Percentiles rank a stretch among this genome's conserved stretches.
These are phyloP conservation scores for Pipa parva DNA, from an alignment of 2,113 vertebrate genomes.

Conservation along the genomic window DNA sequence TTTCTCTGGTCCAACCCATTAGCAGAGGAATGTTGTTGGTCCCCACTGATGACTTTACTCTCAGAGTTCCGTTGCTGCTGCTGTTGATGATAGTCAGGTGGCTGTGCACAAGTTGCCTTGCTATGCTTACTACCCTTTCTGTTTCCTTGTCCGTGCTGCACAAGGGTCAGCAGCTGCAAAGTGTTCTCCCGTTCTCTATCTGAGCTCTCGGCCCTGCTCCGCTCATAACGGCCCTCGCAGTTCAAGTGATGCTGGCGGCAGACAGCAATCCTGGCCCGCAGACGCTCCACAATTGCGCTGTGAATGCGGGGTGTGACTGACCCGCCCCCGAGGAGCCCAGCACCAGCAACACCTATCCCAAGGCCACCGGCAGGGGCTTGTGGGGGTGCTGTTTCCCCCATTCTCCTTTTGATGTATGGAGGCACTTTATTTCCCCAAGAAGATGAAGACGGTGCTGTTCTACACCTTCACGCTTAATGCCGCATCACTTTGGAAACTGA, in stretches of 20 bases:
- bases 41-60: constrained; percentile 64
- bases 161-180: constrained; percentile 83
- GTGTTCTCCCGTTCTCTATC: constrained; percentile 87
- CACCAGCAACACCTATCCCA: constrained; percentile 65
- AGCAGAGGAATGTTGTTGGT: constrained; percentile 54
- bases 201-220: constrained; percentile 78
- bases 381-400: constrained; percentile 87
- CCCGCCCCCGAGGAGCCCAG: constrained; percentile 62
- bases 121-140: constrained; percentile 70
- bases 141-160: constrained; percentile 77
- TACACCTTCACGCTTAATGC: too few relatives aligned
- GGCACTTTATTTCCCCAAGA: constrained; percentile 2
- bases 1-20: constrained; percentile 70
- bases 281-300: constrained; percentile 89
- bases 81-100: constrained; percentile 59
- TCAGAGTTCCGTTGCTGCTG: constrained; percentile 51
- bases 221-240: constrained; percentile 86
- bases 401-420: constrained; percentile 42
- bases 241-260: constrained; percentile 90
- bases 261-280: constrained; percentile 86
- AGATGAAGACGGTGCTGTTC: too few relatives aligned
- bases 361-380: constrained; percentile 74
- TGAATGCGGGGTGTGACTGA: constrained; percentile 78
- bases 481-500: too few relatives aligned
- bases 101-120: constrained; percentile 58